phyloP scores from a whole-genome alignment of 2,888 invertebrate genomes.

The Beris morrisii region DNA sequence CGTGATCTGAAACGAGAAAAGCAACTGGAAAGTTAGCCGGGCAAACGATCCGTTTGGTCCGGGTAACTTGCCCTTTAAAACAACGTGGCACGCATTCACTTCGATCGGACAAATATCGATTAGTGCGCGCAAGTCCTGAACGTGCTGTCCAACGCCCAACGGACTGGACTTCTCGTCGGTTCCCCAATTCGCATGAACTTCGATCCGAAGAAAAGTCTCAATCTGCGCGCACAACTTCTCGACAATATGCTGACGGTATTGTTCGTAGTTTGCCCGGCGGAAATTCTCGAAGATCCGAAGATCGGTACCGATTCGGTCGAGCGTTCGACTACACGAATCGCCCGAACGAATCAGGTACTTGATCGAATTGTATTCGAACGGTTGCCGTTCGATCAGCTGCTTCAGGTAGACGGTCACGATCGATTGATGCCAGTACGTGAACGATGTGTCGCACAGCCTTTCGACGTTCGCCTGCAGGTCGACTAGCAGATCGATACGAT shows the following conservation, averaged over 20 bases:
- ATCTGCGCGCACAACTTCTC: constrained; percentile 80
- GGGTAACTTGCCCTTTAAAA: constrained; percentile 62
- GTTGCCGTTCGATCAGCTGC: constrained; percentile 68
- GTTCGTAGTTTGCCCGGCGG: constrained; percentile 48
- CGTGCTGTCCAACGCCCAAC: constrained; percentile 57
- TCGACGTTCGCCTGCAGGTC: constrained; percentile 63
- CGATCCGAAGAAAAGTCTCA: constrained; percentile 89
- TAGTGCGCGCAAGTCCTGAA: constrained; percentile 66
- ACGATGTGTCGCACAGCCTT: constrained; percentile 71
- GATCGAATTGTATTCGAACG: not conserved
- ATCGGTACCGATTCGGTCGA: constrained; percentile 4
- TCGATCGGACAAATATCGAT: constrained; percentile 63
- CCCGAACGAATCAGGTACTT: constrained; percentile 18
- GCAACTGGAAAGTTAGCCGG: too few species aligned
- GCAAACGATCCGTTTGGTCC: too few species aligned
- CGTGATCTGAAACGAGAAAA: constrained; percentile 54
- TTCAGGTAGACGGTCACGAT: constrained; percentile 76
- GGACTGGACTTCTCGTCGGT: constrained; percentile 66
- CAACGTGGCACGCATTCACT: constrained; percentile 62
- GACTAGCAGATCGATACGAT: constrained; percentile 66
- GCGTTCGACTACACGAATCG: constrained; percentile 2
- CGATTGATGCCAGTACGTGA: constrained; percentile 80
- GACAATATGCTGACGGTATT: constrained; percentile 62
- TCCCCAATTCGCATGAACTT: constrained; percentile 89
- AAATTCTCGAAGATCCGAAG: constrained; percentile 15